A percentile compares a stretch with the other conserved stretches of the same genome.
These are phyloP conservation scores for Oikopleura dioica DNA, from an alignment of 23 tunicate genomes.

Conservation along the genomic window DNA sequence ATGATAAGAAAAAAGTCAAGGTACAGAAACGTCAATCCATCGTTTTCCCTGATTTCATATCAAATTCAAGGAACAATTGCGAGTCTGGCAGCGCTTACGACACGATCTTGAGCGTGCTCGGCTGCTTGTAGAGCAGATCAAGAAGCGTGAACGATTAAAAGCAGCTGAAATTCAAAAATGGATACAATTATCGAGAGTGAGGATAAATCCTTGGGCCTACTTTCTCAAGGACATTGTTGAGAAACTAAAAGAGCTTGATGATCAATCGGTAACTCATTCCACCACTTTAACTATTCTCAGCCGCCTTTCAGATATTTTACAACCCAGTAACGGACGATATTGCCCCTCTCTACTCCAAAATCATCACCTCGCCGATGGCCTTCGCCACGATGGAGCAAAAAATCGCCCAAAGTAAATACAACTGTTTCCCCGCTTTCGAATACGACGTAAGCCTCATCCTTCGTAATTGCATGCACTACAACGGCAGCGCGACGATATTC, in stretches of 20 bases:
- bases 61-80: constrained; percentile 35
- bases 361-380: neutral
- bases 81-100: constrained; percentile 61
- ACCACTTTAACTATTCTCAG: no score
- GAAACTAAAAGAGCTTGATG: neutral
- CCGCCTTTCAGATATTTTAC: neutral
- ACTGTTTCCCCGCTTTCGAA: constrained; percentile 44
- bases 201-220: neutral
- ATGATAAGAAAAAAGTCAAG: no score
- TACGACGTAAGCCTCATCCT: constrained; percentile 43
- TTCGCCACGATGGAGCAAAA: neutral
- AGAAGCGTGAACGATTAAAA: neutral
- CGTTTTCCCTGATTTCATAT: no score
- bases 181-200: neutral
- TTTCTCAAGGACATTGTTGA: neutral
- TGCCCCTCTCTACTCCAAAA: neutral
- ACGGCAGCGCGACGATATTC: constrained; percentile 38
- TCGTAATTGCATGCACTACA: constrained; percentile 59
- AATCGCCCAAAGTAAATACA: neutral
- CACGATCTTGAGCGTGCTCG: constrained; percentile 81
- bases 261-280: no score
- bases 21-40: no score
- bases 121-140: constrained; percentile 15
- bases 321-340: neutral
- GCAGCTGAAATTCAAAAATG: neutral